Conservation (phyloP, 2,888 invertebrate genomes). For the Athrips mouffetella region DNA sequence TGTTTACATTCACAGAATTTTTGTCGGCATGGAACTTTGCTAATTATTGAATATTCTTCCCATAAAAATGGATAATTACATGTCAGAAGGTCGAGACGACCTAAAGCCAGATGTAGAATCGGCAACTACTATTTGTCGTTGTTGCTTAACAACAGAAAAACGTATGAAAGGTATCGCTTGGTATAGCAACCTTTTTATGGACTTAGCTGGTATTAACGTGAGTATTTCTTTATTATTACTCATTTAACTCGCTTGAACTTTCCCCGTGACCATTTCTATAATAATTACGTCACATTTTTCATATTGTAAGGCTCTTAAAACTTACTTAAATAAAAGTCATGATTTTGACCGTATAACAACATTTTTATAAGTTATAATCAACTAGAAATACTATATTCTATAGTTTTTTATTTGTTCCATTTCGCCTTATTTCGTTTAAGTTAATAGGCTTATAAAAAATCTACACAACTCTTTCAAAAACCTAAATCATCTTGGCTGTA, state of each 20-base stretch:
- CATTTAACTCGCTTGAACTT: not conserved
- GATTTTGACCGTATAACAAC: too few relatives aligned
- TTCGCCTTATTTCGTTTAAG: too few relatives aligned
- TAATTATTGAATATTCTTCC: not conserved
- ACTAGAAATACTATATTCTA: not conserved
- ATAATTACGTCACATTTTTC: too few relatives aligned
- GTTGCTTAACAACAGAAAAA: constrained; percentile 53
- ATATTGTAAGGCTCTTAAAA: too few relatives aligned
- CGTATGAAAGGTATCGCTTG: constrained; percentile 35
- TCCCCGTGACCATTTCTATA: too few relatives aligned
- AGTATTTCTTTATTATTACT: constrained; percentile 28
- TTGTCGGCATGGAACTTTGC: not conserved
- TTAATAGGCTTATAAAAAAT: too few relatives aligned
- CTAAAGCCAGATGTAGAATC: constrained; percentile 35
- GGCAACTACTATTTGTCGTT: constrained; percentile 47
- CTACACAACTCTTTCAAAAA: too few relatives aligned
- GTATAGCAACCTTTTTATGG: constrained; percentile 39
- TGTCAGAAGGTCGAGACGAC: constrained; percentile 17
- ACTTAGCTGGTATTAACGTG: constrained; percentile 54
- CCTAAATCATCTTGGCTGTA: too few relatives aligned
- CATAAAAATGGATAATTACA: constrained; percentile 8
- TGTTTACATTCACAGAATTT: constrained; percentile 19
- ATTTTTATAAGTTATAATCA: too few relatives aligned
- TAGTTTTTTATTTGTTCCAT: not conserved
- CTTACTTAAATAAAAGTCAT: too few relatives aligned